Base-by-base conservation (phyloP, 2,797 vertebrate genomes). In the Schizothorax lantsangensis region DNA sequence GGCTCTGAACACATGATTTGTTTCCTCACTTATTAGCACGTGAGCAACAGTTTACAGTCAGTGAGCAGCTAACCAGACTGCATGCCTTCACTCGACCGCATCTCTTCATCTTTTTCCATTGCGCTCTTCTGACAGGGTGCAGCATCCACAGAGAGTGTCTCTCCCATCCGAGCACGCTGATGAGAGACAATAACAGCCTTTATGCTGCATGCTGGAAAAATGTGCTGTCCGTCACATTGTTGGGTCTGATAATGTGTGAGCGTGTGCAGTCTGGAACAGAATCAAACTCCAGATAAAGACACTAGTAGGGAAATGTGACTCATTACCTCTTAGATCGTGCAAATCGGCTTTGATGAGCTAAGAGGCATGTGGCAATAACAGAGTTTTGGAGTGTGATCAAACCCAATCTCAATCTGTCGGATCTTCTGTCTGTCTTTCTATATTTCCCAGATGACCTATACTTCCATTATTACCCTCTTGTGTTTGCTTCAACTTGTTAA, bases 111-210 rank as follows among this genome's bases (percentile, higher is more conserved):
- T 64, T 68, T 68, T 78, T 21, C 68, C 84, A 62, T 23, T 81
- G 68, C 57, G 11, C 69, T 40, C 62, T 49, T 15, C 21, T 73
- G 79, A 69, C 84, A 88, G 73, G 80, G 74, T 75, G 73, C 64
- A 36, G 57, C 43, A 43, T 66, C 74, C 54, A 64, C 52, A 59
- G 75, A 87, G 59, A 79, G 49, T 79, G 82, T 87, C 77, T 88
- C 88, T 69, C 85, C 88, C 91, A 91, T 84, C 73, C 77, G 52
- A 84, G 84, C 77, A 85, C 80, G 81, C 73, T 49, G 84, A 17
- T 38, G 69, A 54, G 86, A 91, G 86, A 93, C 91, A 93, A 93
- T 87, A 82, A 66, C 88, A 89, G 89, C 80, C 90, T 91, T 91
- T 92, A 90, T 91, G 83, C 69, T 79, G 75, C 89, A 69, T 21